Base-by-base conservation (phyloP, 1,140 invertebrate genomes). In the Listronotus bonariensis region DNA sequence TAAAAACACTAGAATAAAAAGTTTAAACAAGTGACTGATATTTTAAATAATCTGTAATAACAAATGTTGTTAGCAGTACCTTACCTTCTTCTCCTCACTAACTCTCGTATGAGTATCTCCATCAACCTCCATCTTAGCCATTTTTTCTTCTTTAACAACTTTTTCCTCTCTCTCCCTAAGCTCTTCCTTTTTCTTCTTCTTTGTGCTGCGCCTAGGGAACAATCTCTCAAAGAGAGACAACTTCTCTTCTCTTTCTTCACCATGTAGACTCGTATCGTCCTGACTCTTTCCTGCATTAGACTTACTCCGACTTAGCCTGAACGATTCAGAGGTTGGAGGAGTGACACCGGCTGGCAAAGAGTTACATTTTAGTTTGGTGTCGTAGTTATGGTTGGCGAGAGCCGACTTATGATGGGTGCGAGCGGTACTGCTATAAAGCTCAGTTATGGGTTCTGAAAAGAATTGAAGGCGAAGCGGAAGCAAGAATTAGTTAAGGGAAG, bases 191-290 rank as follows among this genome's bases (percentile, higher is more conserved):
- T 82, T 85, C 65, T 84, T 86, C 74, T 86, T 87, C 68, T 87
- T 85, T 12, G 85, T 85, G 69, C 85, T 88, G 67, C 86, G 84
- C 51, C 87, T 81, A 8, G 85, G 78, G 31, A 88, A 80, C 15
- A 89, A 74, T 57, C 87, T 81, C 32, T 85, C 84, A 74, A 89
- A 86, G 70, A 89, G 88, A 17, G 87, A 87, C 84, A 71, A 81
- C 17, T 77, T 79, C 68, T 84, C 82, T 64, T 84, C 80, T 62
- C 81, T 81, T 65, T 84, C 82, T 12, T 68, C 67, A 32, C 73
- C 67, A 41, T 72, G 70, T 9, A 74, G 26, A 1, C 52, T 45
- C 3, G 63, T 62, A 11, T 71, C 48, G 46, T 79, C 77, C 32
- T 74, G 73, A 5, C 68, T 71, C 46, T 77, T 77, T 7, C 73